phyloP scores from a whole-genome alignment of 2,888 invertebrate species.

The Lithophane leautieri region DNA sequence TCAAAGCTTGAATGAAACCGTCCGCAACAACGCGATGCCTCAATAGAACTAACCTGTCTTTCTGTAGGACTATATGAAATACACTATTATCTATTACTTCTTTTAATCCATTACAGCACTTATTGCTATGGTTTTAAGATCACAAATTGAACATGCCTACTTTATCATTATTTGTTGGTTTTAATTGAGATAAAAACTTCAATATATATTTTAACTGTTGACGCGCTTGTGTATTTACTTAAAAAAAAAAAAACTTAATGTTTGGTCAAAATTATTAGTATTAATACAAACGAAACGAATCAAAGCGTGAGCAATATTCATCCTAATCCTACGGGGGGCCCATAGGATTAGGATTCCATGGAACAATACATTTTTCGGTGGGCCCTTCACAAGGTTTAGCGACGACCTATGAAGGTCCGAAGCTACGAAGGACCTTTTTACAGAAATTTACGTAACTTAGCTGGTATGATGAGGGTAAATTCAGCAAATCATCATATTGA shows the following conservation, averaged over 20 bases:
- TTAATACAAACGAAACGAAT: not conserved
- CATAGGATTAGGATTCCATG: too few relatives aligned
- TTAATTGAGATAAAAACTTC: constrained; percentile 5
- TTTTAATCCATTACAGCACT: not conserved
- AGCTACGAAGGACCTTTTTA: not conserved
- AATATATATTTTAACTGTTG: not conserved
- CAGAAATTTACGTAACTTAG: not conserved
- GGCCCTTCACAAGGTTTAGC: not conserved
- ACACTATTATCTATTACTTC: not conserved
- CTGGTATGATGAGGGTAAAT: not conserved
- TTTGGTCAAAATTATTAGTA: not conserved
- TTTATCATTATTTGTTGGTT: not conserved
- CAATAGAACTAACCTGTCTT: not conserved
- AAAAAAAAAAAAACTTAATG: too few relatives aligned
- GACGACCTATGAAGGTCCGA: not conserved
- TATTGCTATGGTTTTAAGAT: not conserved
- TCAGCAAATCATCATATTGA: too few relatives aligned
- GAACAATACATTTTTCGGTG: not conserved
- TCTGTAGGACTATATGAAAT: not conserved
- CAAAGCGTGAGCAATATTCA: not conserved
- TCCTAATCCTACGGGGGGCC: too few relatives aligned
- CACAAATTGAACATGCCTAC: not conserved
- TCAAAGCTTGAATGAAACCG: not conserved
- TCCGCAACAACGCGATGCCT: not conserved
- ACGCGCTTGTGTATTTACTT: not conserved